Evolutionary conservation across 2,888 invertebrate species (phyloP), one percentile per base, ranked within the genome.

Genomic region (Villa cingulata): DNA sequence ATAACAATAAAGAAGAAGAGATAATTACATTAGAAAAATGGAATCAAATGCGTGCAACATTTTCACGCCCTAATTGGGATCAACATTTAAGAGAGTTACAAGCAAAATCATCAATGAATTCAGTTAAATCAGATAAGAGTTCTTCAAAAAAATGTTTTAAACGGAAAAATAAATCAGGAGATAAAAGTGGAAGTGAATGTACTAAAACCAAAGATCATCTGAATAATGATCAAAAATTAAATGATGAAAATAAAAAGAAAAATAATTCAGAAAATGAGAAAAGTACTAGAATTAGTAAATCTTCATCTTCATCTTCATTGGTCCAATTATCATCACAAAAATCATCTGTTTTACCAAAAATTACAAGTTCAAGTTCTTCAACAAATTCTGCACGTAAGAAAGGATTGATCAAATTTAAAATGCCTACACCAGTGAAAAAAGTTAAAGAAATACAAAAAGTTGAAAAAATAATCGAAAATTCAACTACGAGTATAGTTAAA

Each of bases 41-140:
- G 60, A 57, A 60, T 10, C 54, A 58, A 23, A 58, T 62, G 52
- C 53, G 62, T 19, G 39, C 47, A 15, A 57, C 57, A n/a, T 53
- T 56, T 20, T 51, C 54, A 1, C 55, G 47, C 19, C 49, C 41
- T 0, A 62, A 67, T 34, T 57, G 65, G n/a, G 68, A 66, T 50
- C 57, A 59, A n/a, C 62, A 64, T 15, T 45, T 66, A 42, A 61
- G 66, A 2, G 63, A 62, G 47, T 57, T 64, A 9, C 65, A 61
- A 51, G 58, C 62, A 4, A 58, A 56, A 52, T 49, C 42, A n/a
- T 38, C 14, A 27, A 46, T 6, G 38, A 47, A 23, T 43, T 53
- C 52, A 27, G 51, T 50, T 39, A 49, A 50, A 7, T 44, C 55
- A 48, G 1, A 50, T 41, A 48, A 51, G 49, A 49, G 46, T 43